Percentiles rank a stretch among this genome's conserved stretches.
These are phyloP conservation scores for Rhincodon typus DNA, from an alignment of 2,797 vertebrate genomes.

Conservation along the genomic window DNA sequence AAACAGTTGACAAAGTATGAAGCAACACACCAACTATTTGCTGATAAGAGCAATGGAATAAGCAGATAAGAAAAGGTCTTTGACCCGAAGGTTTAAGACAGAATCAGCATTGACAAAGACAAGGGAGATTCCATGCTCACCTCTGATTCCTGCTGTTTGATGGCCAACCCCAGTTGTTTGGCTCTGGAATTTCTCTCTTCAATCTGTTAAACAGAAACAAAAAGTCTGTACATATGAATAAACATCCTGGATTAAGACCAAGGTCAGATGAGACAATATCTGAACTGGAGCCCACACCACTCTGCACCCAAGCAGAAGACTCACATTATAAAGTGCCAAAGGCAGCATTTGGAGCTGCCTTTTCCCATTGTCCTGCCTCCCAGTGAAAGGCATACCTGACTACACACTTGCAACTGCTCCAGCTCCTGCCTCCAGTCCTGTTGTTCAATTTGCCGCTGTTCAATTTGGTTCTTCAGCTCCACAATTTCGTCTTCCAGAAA, in stretches of 20 bases:
- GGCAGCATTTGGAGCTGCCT: not conserved
- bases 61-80: not conserved
- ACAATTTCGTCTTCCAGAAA: constrained; percentile 38
- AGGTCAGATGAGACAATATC: not conserved
- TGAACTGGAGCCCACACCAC: not conserved
- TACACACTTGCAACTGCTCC: not conserved
- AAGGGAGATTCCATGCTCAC: not conserved
- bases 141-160: not conserved
- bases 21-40: not conserved
- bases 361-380: not conserved
- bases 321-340: not conserved
- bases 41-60: not conserved
- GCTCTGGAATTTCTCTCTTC: not conserved
- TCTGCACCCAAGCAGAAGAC: not conserved
- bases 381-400: not conserved
- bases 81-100: no score
- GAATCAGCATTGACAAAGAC: not conserved
- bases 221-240: not conserved
- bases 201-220: not conserved
- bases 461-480: constrained; percentile 28
- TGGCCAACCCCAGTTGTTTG: not conserved
- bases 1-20: no score
- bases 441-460: constrained; percentile 4
- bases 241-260: not conserved
- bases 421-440: not conserved